A percentile compares a stretch with the other conserved stretches of the same genome.
These are phyloP conservation scores for Triops cancriformis DNA, from an alignment of 1,140 invertebrate species.

Conservation along the genomic window DNA sequence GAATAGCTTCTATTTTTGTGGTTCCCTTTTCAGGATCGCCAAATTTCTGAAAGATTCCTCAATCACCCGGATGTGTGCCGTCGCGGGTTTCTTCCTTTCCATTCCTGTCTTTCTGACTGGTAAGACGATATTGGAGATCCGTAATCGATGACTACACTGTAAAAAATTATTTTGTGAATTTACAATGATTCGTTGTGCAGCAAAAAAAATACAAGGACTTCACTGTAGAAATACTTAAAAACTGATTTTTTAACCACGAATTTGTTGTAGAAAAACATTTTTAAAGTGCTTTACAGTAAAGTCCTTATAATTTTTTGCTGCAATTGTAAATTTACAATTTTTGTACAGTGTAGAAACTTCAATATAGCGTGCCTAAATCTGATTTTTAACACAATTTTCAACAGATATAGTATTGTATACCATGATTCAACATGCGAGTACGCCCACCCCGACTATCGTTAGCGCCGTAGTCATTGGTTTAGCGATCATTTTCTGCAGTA, in stretches of 20 bases:
- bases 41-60: constrained; percentile 85
- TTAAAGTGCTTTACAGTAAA: too few relatives aligned
- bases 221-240: too few relatives aligned
- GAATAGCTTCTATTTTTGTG: not conserved
- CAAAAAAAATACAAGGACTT: too few relatives aligned
- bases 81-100: constrained; percentile 84
- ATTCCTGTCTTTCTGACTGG: constrained; percentile 87
- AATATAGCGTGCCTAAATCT: constrained; percentile 8
- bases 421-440: constrained; percentile 83
- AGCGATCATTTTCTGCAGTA: constrained; percentile 82
- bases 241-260: too few relatives aligned
- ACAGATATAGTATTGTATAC: constrained; percentile 84
- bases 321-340: not conserved
- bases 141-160: not conserved
- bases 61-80: constrained; percentile 77
- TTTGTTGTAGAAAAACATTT: too few relatives aligned
- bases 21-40: constrained; percentile 60
- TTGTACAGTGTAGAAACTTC: not conserved
- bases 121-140: constrained; percentile 41
- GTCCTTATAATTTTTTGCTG: too few relatives aligned
- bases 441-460: constrained; percentile 66
- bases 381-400: constrained; percentile 34
- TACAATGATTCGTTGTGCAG: too few relatives aligned
- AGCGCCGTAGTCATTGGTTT: constrained; percentile 78
- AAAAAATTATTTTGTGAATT: too few relatives aligned